Conservation (phyloP, 1,140 invertebrate genomes). For the Eriosoma lanigerum region DNA sequence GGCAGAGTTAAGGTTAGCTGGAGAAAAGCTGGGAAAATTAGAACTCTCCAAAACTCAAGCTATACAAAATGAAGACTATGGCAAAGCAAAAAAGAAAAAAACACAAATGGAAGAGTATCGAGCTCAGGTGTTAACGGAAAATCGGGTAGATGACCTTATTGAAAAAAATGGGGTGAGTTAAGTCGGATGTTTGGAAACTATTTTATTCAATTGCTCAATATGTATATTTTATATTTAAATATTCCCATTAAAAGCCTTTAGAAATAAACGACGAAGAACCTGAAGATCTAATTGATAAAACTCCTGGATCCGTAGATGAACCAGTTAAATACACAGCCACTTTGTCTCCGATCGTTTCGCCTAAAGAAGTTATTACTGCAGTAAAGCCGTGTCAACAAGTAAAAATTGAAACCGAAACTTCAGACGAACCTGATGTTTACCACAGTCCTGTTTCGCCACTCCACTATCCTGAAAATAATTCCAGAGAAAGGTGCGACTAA, state of each 20-base stretch:
- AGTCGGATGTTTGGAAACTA: neutral
- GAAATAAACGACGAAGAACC: conserved; percentile 60
- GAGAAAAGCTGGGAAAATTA: conserved; percentile 86
- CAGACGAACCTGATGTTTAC: conserved; percentile 35
- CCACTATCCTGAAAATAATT: conserved; percentile 53
- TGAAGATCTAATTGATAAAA: conserved; percentile 52
- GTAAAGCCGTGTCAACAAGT: neutral
- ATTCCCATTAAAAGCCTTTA: conserved; percentile 57
- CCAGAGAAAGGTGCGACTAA: conserved; percentile 42
- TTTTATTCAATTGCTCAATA: no score
- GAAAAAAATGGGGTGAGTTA: conserved; percentile 73
- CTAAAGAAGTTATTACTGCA: neutral
- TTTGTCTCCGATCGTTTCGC: neutral
- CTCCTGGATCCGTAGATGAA: neutral
- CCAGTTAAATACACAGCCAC: neutral
- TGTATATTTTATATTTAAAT: neutral
- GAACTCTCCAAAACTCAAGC: conserved; percentile 88
- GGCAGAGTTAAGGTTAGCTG: conserved; percentile 76
- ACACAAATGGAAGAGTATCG: conserved; percentile 83
- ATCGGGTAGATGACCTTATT: conserved; percentile 74
- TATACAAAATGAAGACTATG: conserved; percentile 87
- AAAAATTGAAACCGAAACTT: conserved; percentile 15
- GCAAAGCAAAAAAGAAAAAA: conserved; percentile 83
- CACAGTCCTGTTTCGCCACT: conserved; percentile 53
- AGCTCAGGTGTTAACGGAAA: conserved; percentile 68